phyloP scores from a whole-genome alignment of 2,797 vertebrate species.

The Sebastiscus albofasciatus region DNA sequence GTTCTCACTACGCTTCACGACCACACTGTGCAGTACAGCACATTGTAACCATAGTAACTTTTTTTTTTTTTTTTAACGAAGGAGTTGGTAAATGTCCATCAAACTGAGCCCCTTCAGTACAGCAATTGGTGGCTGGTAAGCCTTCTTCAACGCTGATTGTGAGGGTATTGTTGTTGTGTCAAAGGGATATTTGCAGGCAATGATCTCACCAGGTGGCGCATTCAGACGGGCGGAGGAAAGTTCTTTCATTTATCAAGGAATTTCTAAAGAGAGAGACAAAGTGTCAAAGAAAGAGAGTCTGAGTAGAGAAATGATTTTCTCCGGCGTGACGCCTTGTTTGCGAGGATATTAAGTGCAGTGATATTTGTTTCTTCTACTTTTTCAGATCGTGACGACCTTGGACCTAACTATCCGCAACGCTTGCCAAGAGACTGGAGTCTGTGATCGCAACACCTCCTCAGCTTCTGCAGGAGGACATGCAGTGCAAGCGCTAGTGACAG shows the following conservation, averaged over 20 bases:
- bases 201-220: conserved; percentile 34
- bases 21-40: conserved; percentile 46
- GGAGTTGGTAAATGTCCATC: conserved; percentile 54
- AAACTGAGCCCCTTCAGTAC: conserved; percentile 37
- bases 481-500: conserved; percentile 44
- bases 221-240: not conserved
- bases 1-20: conserved; percentile 13
- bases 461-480: conserved; percentile 23
- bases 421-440: conserved; percentile 46
- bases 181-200: conserved; percentile 24
- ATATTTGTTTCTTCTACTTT: conserved; percentile 27
- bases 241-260: not conserved
- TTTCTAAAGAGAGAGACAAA: not conserved
- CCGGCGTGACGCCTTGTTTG: not conserved
- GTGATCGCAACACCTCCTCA: conserved; percentile 34
- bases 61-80: conserved; percentile 13
- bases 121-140: conserved; percentile 36
- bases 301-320: not conserved
- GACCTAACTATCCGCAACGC: conserved; percentile 7
- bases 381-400: conserved; percentile 51
- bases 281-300: not conserved
- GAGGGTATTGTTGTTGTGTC: conserved; percentile 43
- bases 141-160: conserved; percentile 34
- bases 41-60: conserved; percentile 79
- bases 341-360: not conserved